Percentiles rank a stretch among this genome's conserved stretches.
phyloP scores from a whole-genome alignment of 2,888 invertebrate species.

The Villa cingulata region DNA sequence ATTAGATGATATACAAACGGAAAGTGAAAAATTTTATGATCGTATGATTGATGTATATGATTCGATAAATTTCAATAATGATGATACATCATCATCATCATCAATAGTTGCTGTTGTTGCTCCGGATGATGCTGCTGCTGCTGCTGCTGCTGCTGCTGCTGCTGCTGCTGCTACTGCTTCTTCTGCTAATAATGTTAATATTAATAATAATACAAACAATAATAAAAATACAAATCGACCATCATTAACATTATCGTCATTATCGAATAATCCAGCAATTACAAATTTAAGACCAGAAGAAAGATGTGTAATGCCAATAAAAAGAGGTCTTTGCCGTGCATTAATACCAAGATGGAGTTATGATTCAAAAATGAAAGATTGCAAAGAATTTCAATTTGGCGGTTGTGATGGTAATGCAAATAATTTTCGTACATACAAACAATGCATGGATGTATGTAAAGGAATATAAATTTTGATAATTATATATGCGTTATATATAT shows the following conservation, averaged over 20 bases:
- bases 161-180: too few relatives aligned
- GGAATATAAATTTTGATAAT: slow-evolving; percentile 20
- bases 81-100: too few relatives aligned
- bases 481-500: too few relatives aligned
- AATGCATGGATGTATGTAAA: slow-evolving; percentile 39
- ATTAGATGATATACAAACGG: too few relatives aligned
- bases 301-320: not conserved
- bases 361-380: slow-evolving; percentile 36
- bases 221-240: not conserved
- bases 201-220: too few relatives aligned
- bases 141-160: too few relatives aligned
- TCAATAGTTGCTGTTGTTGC: too few relatives aligned
- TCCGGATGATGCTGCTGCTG: too few relatives aligned
- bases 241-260: not conserved
- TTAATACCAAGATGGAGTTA: slow-evolving; percentile 37
- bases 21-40: too few relatives aligned
- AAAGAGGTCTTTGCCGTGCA: slow-evolving; percentile 32
- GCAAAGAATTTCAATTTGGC: slow-evolving; percentile 41
- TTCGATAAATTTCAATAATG: too few relatives aligned
- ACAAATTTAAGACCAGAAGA: not conserved
- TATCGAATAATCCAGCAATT: not conserved
- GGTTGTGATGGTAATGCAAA: slow-evolving; percentile 45
- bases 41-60: too few relatives aligned
- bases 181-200: too few relatives aligned
- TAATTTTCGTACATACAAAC: slow-evolving; percentile 39